Evolutionary conservation across 2,113 vertebrate species (phyloP).

Genomic region (Saguinus imperator): DNA sequence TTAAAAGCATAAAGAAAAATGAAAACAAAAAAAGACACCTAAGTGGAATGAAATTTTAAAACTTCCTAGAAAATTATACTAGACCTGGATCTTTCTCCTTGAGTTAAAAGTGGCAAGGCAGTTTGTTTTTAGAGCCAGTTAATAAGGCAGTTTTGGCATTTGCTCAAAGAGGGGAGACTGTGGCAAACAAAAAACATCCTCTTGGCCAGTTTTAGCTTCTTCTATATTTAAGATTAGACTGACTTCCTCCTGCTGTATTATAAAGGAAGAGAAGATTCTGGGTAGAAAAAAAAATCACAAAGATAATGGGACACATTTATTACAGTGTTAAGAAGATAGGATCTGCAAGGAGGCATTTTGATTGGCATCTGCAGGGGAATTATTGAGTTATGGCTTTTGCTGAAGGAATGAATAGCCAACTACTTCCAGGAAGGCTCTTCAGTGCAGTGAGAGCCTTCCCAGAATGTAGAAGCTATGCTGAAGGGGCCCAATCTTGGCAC

Average conservation of each 20-base stretch:
- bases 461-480: background rate
- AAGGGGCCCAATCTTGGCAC: background rate
- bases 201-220: background rate
- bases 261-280: background rate
- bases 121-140: conserved; percentile 44
- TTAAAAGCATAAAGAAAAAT: conserved; percentile 10
- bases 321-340: background rate
- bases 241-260: conserved; percentile 24
- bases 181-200: background rate
- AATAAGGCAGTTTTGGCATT: background rate
- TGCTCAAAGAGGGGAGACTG: background rate
- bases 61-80: conserved; percentile 49
- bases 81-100: background rate
- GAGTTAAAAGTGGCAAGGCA: conserved; percentile 23
- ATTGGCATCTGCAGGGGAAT: background rate
- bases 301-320: background rate
- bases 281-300: background rate
- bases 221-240: background rate
- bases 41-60: conserved; percentile 30
- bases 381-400: background rate
- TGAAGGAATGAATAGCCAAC: conserved; percentile 18
- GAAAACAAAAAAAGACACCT: conserved; percentile 27
- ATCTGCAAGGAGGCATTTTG: background rate
- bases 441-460: background rate
- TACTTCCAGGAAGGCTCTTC: background rate